Evolutionary conservation across 2,797 vertebrate genomes (phyloP).

Genomic region (Clarias laeviceps): DNA sequence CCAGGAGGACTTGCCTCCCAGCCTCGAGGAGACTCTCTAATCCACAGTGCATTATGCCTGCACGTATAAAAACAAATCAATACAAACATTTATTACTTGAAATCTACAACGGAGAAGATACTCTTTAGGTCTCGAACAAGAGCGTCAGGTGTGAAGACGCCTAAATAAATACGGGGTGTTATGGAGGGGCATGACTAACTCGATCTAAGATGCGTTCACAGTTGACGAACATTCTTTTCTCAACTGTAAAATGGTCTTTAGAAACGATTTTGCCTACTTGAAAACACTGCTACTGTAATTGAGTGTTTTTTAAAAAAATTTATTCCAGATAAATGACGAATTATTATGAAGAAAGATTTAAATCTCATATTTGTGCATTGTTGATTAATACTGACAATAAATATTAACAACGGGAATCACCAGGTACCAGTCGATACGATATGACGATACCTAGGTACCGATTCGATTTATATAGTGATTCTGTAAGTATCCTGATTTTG

Average conservation of each 20-base stretch:
- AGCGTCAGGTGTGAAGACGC: neutral
- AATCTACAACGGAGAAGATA: slow-evolving; percentile 22
- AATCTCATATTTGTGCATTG: neutral
- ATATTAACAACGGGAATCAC: neutral
- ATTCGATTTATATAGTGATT: no score
- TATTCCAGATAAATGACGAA: neutral
- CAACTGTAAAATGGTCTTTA: neutral
- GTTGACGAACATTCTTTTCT: neutral
- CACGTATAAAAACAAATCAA: slow-evolving; percentile 53
- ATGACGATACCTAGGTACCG: no score
- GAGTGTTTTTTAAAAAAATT: neutral
- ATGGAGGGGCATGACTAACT: neutral
- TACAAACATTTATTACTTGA: slow-evolving; percentile 45
- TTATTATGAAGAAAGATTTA: neutral
- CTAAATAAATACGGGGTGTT: neutral
- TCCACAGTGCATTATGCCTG: slow-evolving; percentile 76
- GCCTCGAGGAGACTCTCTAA: slow-evolving; percentile 90
- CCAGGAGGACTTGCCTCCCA: slow-evolving; percentile 90
- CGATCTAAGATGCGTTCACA: neutral
- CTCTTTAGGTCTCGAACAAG: neutral
- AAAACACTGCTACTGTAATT: neutral
- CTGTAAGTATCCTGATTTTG: no score
- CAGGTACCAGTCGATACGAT: no score
- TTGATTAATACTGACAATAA: neutral
- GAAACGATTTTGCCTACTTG: neutral